Base-by-base conservation (phyloP, 1,140 invertebrate genomes). In the Solenopsis fugax region DNA sequence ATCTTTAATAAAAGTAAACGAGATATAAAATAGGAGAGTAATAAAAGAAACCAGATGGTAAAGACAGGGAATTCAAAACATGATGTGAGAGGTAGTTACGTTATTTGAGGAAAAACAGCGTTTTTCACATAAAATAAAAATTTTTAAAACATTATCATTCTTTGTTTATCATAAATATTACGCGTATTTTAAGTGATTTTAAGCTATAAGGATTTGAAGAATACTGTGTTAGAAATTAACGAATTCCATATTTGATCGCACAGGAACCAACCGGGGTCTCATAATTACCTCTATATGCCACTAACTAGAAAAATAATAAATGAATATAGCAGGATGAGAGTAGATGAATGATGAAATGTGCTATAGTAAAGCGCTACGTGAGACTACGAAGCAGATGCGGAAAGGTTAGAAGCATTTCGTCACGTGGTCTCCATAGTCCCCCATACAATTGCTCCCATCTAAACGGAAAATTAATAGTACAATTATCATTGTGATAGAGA, bases 381-480 rank as follows among this genome's bases (percentile, higher is more conserved):
- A 94, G 91, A 95, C 95, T 95, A 95, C 93, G 93, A 95, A 95
- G 94, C 95, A 91, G 93, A 92, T 93, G 92, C 92, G 92, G 92
- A 93, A 93, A 90, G 87, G 91, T 94, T 94, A 94, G 92, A 94
- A 95, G 93, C 94, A 93, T 93, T 94, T 94, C 87, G 87, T 93
- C 89, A 92, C 87, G 93, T 93, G 93, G 91, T 94, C 92, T 90
- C 93, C 93, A 93, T 94, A 93, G 92, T 95, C 93, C 91, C 94
- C 93, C 94, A 95, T 95, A 94, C 94, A 95, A 92, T 95, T 94
- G 94, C 95, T 95, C 89, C 95, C 95, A 95, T 95, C 95, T 95
- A 91, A 87, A 94, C 88, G 93, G 92, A 93, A 95, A 93, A 93
- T 88, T 75, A 64, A 91, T 12, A 86, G 60, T 73, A 60, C 88